Evolutionary conservation across 2,113 vertebrate species (phyloP), one percentile per base, ranked within the genome.

Genomic region (Macquaria australasica): DNA sequence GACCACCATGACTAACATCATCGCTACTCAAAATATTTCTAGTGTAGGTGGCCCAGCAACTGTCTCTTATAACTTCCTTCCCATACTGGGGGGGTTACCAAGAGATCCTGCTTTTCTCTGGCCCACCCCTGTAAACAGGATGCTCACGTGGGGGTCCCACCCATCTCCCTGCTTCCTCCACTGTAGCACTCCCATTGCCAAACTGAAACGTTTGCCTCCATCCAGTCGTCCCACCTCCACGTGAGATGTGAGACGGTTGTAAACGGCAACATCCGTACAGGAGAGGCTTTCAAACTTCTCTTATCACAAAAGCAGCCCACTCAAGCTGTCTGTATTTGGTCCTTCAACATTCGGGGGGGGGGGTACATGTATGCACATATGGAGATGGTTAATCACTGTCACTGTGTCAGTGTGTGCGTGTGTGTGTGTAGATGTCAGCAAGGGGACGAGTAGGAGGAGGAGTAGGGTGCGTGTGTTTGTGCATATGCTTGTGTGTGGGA

Each of bases 41-140:
- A 15, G 66, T 73, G 78, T 87, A 87, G 87, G 91, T 80, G 87
- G 51, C 45, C 56, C 70, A 48, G 64, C 73, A 67, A 80, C 75
- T 45, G 41, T 74, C 59, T 86, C 79, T 63, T 79, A 66, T 59
- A 58, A 83, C 63, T 79, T 89, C 79, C 81, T 77, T 69, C 55
- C 31, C 51, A 23, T 73, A 3, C 25, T 71, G 62, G 78, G 59
- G 59, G 63, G 79, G 77, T 58, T 53, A 84, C 45, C 16, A 37
- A 78, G 73, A 77, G 82, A 81, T 72, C 66, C 77, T 66, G 31
- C 50, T 25, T 69, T 43, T 80, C 21, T 70, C 72, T 37, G 28
- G 69, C 66, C 75, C 76, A 41, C 81, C 88, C 48, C 71, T 73
- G 85, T 90, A 90, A 93, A 93, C 92, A 93, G 94, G 91, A 94